A percentile compares a stretch with the other conserved stretches of the same genome.
Evolutionary conservation across 2,113 vertebrate species (phyloP).

Genomic region (Phyllopteryx taeniolatus): DNA sequence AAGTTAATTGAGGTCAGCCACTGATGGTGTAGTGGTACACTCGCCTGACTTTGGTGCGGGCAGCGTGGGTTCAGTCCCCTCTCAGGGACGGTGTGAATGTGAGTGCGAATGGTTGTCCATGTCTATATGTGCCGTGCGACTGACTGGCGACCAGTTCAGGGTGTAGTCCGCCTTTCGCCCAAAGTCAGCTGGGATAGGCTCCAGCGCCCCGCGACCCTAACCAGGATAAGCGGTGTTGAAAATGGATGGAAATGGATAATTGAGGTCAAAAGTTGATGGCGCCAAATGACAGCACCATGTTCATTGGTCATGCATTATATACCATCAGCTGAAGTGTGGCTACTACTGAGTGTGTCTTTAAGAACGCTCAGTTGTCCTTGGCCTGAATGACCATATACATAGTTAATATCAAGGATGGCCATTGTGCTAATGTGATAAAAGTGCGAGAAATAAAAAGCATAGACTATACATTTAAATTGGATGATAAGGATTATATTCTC

Average conservation of each 20-base stretch:
- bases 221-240: too few relatives aligned
- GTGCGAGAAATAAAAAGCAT: conserved; percentile 11
- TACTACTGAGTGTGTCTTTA: conserved; percentile 44
- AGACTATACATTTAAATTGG: conserved; percentile 9
- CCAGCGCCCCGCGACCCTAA: too few relatives aligned
- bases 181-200: too few relatives aligned
- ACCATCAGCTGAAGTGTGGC: conserved; percentile 35
- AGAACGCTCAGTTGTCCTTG: conserved; percentile 30
- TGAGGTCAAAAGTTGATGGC: conserved; percentile 56
- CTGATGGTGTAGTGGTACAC: too few relatives aligned
- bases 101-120: too few relatives aligned
- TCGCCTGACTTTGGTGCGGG: too few relatives aligned
- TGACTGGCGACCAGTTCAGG: too few relatives aligned
- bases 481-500: conserved; percentile 19
- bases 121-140: too few relatives aligned
- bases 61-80: too few relatives aligned
- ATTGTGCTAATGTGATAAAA: conserved; percentile 3
- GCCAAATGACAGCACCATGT: conserved; percentile 31
- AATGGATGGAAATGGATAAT: too few relatives aligned
- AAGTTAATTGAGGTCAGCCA: conserved; percentile 59
- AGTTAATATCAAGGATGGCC: conserved; percentile 10
- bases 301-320: conserved; percentile 48
- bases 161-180: too few relatives aligned
- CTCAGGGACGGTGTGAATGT: too few relatives aligned
- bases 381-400: conserved; percentile 26